Conservation (phyloP, 2,113 vertebrate species). For the Oceanites oceanicus region DNA sequence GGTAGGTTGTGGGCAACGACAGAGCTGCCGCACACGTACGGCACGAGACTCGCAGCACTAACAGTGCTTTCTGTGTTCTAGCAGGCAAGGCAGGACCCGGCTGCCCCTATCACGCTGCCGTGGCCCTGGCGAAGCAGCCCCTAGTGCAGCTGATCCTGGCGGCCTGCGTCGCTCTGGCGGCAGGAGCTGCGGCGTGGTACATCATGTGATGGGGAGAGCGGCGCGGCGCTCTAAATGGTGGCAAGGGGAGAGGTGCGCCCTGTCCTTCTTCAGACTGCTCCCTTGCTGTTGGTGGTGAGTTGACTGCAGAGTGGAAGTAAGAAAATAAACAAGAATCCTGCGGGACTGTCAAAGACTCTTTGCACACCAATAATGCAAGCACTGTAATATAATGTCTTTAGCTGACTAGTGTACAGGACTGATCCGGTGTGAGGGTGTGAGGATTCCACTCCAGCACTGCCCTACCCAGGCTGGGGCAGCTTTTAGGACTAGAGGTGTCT, state of each 20-base stretch:
- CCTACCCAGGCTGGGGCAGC: background rate
- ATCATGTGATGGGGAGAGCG: conserved; percentile 77
- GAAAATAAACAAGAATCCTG: conserved; percentile 35
- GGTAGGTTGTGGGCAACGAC: conserved; percentile 39
- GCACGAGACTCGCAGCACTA: rapidly evolving
- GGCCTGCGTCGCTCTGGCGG: conserved; percentile 78
- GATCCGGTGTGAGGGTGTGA: background rate
- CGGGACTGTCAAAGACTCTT: background rate
- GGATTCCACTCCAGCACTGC: background rate
- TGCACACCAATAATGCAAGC: background rate
- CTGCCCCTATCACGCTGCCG: conserved; percentile 72
- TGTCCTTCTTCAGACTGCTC: background rate
- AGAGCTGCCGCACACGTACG: rapidly evolving
- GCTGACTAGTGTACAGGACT: background rate
- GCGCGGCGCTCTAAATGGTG: background rate
- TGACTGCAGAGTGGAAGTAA: conserved; percentile 39
- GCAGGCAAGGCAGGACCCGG: conserved; percentile 71
- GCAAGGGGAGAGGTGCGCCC: background rate
- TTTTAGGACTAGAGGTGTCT: background rate
- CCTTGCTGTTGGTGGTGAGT: background rate
- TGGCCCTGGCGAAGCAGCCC: conserved; percentile 78
- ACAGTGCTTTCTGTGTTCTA: background rate
- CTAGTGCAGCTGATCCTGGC: conserved; percentile 85
- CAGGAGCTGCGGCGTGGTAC: conserved; percentile 88
- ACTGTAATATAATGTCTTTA: background rate